These are phyloP conservation scores for Sialis fuliginosa DNA, from an alignment of 2,888 invertebrate species.

Conservation along the genomic window DNA sequence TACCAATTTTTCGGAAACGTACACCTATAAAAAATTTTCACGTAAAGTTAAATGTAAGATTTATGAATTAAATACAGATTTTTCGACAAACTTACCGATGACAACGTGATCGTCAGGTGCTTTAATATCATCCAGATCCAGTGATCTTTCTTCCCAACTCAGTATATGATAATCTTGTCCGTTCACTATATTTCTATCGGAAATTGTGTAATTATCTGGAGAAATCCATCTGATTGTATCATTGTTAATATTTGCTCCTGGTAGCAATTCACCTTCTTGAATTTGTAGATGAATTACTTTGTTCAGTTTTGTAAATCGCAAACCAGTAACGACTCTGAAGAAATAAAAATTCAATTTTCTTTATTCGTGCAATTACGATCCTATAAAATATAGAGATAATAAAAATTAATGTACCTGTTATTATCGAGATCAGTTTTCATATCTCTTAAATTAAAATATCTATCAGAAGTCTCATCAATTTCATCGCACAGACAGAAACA, in stretches of 20 bases:
- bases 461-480: constrained; percentile 46
- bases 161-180: constrained; percentile 61
- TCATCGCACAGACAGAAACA: constrained; percentile 82
- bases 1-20: constrained; percentile 58
- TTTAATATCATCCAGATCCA: constrained; percentile 66
- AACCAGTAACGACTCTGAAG: constrained; percentile 60
- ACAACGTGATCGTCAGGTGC: constrained; percentile 49
- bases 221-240: constrained; percentile 48
- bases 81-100: constrained; percentile 33
- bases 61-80: too few relatives aligned
- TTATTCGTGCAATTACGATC: too few relatives aligned
- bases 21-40: constrained; percentile 26
- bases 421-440: constrained; percentile 36
- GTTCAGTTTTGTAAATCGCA: constrained; percentile 56
- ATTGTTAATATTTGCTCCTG: constrained; percentile 42
- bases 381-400: too few relatives aligned
- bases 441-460: constrained; percentile 64
- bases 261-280: constrained; percentile 49
- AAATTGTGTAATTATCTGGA: constrained; percentile 39
- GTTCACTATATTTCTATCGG: constrained; percentile 33
- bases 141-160: constrained; percentile 53
- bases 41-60: too few relatives aligned
- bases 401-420: constrained; percentile 35
- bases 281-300: constrained; percentile 69
- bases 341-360: constrained; percentile 1